These are phyloP conservation scores for Amblyteles armatorius DNA, from an alignment of 2,888 invertebrate genomes.

Conservation along the genomic window DNA sequence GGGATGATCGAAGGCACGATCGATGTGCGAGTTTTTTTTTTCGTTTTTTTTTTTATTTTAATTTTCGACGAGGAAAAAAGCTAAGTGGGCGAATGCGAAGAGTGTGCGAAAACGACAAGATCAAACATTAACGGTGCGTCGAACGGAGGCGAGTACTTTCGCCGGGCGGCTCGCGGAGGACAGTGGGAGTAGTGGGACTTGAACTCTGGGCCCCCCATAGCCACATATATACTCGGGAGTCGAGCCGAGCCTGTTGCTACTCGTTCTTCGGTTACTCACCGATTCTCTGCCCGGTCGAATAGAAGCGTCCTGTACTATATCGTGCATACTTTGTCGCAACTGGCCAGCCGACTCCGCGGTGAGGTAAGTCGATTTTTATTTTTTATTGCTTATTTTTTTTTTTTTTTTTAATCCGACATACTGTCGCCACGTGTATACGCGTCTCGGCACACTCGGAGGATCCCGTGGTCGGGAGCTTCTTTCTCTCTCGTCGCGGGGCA, in stretches of 20 bases:
- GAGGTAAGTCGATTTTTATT: conserved; percentile 1
- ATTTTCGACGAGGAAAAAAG: background rate
- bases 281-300: conserved; percentile 70
- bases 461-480: background rate
- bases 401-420: background rate
- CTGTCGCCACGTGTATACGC: background rate
- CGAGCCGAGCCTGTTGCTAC: conserved; percentile 79
- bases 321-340: conserved; percentile 13
- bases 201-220: conserved; percentile 80
- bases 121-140: conserved; percentile 72
- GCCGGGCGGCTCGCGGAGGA: conserved; percentile 73
- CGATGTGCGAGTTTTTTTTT: background rate
- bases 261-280: conserved; percentile 79
- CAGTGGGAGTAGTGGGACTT: conserved; percentile 80
- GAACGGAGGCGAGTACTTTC: conserved; percentile 80
- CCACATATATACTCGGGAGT: conserved; percentile 79
- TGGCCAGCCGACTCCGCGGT: background rate
- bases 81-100: background rate
- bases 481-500: background rate
- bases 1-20: too few relatives aligned
- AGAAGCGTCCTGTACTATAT: conserved; percentile 13
- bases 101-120: conserved; percentile 51
- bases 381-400: background rate
- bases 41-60: too few relatives aligned
- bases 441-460: background rate